Evolutionary conservation across 2,888 invertebrate species (phyloP).

Genomic region (Oscheius sp.): DNA sequence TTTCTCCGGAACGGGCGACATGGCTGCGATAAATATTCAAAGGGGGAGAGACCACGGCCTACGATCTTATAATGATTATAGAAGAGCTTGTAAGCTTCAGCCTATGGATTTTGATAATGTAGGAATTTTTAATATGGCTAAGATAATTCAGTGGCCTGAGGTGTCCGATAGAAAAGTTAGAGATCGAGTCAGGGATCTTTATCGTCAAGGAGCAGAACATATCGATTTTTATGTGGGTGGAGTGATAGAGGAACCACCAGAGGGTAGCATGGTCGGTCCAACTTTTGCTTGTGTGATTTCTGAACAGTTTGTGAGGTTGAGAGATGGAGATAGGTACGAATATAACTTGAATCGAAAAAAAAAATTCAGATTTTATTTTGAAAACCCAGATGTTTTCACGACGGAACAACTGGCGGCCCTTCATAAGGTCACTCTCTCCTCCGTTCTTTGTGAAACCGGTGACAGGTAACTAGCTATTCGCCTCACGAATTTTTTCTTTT

Average conservation of each 20-base stretch:
- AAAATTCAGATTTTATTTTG: constrained; percentile 56
- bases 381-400: constrained; percentile 60
- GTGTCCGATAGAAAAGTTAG: constrained; percentile 60
- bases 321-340: constrained; percentile 73
- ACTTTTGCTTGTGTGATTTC: constrained; percentile 73
- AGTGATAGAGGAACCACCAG: constrained; percentile 72
- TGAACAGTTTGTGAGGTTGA: constrained; percentile 73
- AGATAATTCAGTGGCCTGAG: constrained; percentile 54
- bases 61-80: constrained; percentile 84
- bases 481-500: not conserved
- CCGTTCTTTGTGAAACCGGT: constrained; percentile 52
- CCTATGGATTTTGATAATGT: constrained; percentile 73
- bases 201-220: constrained; percentile 46
- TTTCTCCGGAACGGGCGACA: constrained; percentile 75
- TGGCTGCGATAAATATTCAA: constrained; percentile 85
- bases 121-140: not conserved
- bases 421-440: constrained; percentile 41
- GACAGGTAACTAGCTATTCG: constrained; percentile 39
- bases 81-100: constrained; percentile 85
- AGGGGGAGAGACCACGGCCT: constrained; percentile 88
- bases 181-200: constrained; percentile 58
- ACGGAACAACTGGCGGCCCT: constrained; percentile 51
- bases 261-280: constrained; percentile 72
- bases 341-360: not conserved
- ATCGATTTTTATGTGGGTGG: constrained; percentile 74